Percentiles rank a stretch among this genome's conserved stretches.
These are phyloP conservation scores for Agrotis puta DNA, from an alignment of 2,888 invertebrate species.

Conservation along the genomic window DNA sequence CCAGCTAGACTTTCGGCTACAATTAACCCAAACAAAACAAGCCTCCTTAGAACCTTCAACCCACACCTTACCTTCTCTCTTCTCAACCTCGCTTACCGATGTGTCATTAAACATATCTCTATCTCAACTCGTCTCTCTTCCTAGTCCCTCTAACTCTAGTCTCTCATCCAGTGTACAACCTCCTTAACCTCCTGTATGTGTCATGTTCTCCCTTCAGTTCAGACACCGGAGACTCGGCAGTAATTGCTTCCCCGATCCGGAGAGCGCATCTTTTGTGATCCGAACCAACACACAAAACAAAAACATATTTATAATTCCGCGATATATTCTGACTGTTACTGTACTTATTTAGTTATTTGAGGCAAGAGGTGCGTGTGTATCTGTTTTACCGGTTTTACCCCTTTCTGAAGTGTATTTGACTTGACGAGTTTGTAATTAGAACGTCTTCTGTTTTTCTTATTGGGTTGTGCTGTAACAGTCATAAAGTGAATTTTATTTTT, in stretches of 20 bases:
- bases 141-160: no score
- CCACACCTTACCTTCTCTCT: background rate
- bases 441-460: constrained; percentile 10
- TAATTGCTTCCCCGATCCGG: constrained; percentile 81
- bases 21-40: no score
- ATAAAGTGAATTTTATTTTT: background rate
- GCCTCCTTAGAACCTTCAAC: background rate
- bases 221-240: constrained; percentile 77
- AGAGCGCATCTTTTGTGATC: constrained; percentile 79
- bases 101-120: no score
- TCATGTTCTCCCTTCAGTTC: constrained; percentile 78
- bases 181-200: constrained; percentile 70
- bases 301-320: constrained; percentile 73
- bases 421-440: background rate
- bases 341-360: constrained; percentile 48
- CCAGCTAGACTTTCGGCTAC: background rate
- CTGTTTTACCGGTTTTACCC: constrained; percentile 42
- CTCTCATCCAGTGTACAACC: constrained; percentile 59
- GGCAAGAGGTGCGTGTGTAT: constrained; percentile 22
- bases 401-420: constrained; percentile 32
- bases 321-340: constrained; percentile 61
- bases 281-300: constrained; percentile 76
- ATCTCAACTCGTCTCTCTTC: background rate
- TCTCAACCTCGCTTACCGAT: background rate
- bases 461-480: background rate